Evolutionary conservation across 2,113 vertebrate genomes (phyloP), one percentile per base, ranked within the genome.

Genomic region (Ctenodactylus gundi): DNA sequence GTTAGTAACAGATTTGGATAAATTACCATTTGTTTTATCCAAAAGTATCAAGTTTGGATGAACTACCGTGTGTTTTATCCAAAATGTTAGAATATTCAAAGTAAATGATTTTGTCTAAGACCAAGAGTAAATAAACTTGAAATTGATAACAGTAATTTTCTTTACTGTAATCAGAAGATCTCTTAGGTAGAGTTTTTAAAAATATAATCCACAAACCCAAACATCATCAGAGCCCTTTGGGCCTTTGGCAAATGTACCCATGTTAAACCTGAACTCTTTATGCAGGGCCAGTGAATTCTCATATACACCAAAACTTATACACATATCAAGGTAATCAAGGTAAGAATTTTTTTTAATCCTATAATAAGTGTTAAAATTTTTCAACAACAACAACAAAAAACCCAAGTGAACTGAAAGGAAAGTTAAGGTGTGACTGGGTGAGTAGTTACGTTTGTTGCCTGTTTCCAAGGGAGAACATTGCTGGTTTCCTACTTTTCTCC

Each of bases 1-100:
- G 25, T 89, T 72, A 60, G 57, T 88, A 67, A 85, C 39, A 73
- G 46, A 68, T 94, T 77, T 76, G 36, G 11, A 72, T 83, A 57
- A 55, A 80, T n/a, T 31, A 76, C n/a, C n/a, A n/a, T n/a, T n/a
- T 44, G 41, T 27, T 94, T 92, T 94, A 92, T 76, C 21, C 39
- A 91, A 62, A 70, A 53, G n/a, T n/a, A n/a, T n/a, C n/a, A n/a
- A n/a, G n/a, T n/a, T n/a, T n/a, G n/a, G n/a, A n/a, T n/a, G n/a
- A n/a, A n/a, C n/a, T n/a, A n/a, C n/a, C n/a, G n/a, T n/a, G 80
- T 44, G 41, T 27, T 94, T 92, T 94, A 92, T 76, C 21, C 39
- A 91, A 62, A 70, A 53, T 60, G 4, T 72, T 41, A 95, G 78
- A 46, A 73, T 90, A 76, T 84, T 39, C 46, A 64, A 60, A 73